Evolutionary conservation across 2,888 invertebrate species (phyloP), one percentile per base, ranked within the genome.

Genomic region (Temnothorax ravouxi): DNA sequence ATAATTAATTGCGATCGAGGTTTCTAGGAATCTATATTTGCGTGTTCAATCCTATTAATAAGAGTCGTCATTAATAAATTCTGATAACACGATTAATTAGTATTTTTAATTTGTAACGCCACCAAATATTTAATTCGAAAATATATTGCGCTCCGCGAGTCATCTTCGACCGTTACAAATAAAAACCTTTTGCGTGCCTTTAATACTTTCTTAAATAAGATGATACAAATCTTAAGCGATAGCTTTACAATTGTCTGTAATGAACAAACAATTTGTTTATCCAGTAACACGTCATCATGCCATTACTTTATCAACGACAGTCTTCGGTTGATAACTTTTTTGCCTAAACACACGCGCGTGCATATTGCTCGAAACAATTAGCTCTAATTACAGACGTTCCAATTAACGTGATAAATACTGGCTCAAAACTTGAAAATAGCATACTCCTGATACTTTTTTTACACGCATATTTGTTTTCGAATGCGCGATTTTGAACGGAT

Each of bases 241-340:
- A 52, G 5, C 15, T 59, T 25, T 67, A 47, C 4, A 2, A 2
- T 18, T 21, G 9, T 29, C 1, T n/a, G 0, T 25, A 50, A 66
- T 8, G 50, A 69, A 29, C 50, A 71, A 71, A 71, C 15, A 52
- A 71, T 34, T 69, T 34, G 5, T 69, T 76, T 38, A 76, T 13
- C n/a, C 66, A 52, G 52, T 34, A 54, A 18, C 13, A 50, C n/a
- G 69, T 34, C n/a, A 34, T 34, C n/a, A 34, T 34, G 2, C 25
- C 1, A 29, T 21, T 50, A 38, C 13, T 66, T 38, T 15, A 50
- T 50, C 18, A 50, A 18, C 34, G 38, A 29, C 38, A 75, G 3
- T 3, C 21, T 76, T 5, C 25, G 11, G 1, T 4, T 74, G 44
- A 44, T 66, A 50, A 76, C 0, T 18, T 61, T 50, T 21, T 41